These are phyloP conservation scores for Passer montanus DNA, from an alignment of 2,113 vertebrate genomes.

Conservation along the genomic window DNA sequence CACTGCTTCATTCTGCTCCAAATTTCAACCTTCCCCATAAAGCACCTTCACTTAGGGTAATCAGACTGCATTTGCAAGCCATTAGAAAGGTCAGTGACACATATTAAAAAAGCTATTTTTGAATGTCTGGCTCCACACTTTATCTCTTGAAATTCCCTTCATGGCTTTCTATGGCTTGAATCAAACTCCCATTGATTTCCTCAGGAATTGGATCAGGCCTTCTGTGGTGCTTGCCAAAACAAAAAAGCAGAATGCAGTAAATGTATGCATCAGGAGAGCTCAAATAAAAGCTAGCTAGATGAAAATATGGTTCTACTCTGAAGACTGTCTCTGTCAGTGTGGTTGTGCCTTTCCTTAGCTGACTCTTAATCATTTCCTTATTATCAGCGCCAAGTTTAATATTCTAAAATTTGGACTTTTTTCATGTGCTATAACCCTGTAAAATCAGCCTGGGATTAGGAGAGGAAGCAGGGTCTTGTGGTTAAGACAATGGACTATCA, in stretches of 20 bases:
- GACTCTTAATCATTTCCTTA: conserved; percentile 35
- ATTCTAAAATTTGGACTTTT: not conserved
- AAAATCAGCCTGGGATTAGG: conserved; percentile 33
- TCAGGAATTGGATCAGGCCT: not conserved
- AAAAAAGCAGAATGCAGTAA: conserved; percentile 14
- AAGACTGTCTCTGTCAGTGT: not conserved
- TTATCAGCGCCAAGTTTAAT: conserved; percentile 21
- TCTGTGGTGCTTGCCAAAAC: conserved; percentile 10
- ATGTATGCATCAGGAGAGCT: not conserved
- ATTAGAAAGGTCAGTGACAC: conserved; percentile 2
- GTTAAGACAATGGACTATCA: not conserved
- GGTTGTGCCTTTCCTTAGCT: not conserved
- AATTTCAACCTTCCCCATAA: not conserved
- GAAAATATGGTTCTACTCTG: conserved; percentile 46
- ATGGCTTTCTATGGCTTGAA: not conserved
- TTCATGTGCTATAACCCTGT: not conserved
- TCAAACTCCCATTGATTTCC: conserved; percentile 35
- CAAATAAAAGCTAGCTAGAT: conserved; percentile 37
- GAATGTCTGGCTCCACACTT: not conserved
- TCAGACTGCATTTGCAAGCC: conserved; percentile 1
- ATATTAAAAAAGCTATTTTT: not conserved
- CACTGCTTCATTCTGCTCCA: not conserved
- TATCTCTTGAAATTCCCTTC: conserved; percentile 20
- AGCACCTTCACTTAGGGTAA: not conserved
- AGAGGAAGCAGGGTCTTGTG: conserved; percentile 32